Percentiles rank a stretch among this genome's conserved stretches.
Evolutionary conservation across 2,797 vertebrate genomes (phyloP).

Genomic region (Centropyge bicolor): DNA sequence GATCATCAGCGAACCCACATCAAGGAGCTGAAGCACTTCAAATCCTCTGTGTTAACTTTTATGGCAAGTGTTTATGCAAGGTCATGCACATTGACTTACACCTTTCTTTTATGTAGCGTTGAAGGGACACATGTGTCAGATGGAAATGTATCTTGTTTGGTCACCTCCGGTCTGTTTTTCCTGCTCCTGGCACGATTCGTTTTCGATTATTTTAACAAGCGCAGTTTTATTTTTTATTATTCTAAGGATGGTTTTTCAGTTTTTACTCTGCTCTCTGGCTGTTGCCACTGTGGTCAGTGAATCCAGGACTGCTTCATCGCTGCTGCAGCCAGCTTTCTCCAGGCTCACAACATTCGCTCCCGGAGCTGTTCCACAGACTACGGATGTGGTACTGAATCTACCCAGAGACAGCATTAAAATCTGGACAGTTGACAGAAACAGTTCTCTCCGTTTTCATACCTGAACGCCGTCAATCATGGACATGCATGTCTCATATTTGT

Average conservation of each 20-base stretch:
- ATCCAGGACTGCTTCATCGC: background rate
- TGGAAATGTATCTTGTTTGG: constrained; percentile 66
- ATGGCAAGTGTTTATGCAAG: constrained; percentile 86
- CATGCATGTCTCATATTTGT: background rate
- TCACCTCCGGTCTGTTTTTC: constrained; percentile 36
- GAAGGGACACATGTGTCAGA: constrained; percentile 73
- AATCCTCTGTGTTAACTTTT: constrained; percentile 83
- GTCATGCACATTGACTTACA: constrained; percentile 84
- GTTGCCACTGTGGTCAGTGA: background rate
- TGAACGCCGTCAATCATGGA: background rate
- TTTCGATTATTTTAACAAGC: constrained; percentile 14
- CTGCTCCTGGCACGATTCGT: background rate
- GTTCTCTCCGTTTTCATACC: background rate
- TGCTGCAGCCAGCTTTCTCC: background rate
- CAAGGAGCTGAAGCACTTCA: constrained; percentile 75
- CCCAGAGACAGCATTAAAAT: background rate
- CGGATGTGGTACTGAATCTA: background rate
- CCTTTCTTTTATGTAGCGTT: constrained; percentile 74
- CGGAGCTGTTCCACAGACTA: background rate
- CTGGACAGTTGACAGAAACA: background rate
- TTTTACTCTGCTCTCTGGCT: background rate
- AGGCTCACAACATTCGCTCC: constrained; percentile 8
- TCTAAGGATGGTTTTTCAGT: background rate
- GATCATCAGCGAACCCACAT: constrained; percentile 79
- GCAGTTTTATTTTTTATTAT: background rate